Conservation (phyloP, 1,140 invertebrate genomes). For the Hydropsyche tenuis region DNA sequence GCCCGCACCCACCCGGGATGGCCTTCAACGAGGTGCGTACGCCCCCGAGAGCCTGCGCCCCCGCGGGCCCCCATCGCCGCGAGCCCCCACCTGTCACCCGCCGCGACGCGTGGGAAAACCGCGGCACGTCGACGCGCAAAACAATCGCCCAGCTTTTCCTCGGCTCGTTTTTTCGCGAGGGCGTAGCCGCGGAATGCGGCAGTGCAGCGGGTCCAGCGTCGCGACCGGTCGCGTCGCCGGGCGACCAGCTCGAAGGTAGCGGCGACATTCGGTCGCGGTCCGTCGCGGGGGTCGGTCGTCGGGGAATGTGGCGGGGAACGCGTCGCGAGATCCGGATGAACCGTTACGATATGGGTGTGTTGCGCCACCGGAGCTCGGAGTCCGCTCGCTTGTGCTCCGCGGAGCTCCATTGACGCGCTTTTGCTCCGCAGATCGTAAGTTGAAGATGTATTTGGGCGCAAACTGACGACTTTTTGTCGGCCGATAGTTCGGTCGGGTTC, state of each 20-base stretch:
- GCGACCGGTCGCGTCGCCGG: constrained; percentile 56
- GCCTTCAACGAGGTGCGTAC: constrained; percentile 64
- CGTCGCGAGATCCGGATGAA: constrained; percentile 28
- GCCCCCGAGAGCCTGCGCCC: constrained; percentile 51
- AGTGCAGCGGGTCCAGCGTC: constrained; percentile 49
- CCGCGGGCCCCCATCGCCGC: constrained; percentile 51
- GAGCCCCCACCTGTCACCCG: no score
- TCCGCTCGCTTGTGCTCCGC: no score
- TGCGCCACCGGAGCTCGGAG: background rate
- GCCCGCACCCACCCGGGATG: constrained; percentile 53
- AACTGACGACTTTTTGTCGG: no score
- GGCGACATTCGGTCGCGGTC: background rate
- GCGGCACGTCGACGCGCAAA: constrained; percentile 58
- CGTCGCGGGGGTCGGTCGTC: background rate
- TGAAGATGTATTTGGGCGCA: no score
- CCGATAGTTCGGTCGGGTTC: no score
- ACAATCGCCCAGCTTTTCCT: background rate
- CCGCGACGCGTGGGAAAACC: no score
- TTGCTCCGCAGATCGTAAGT: no score
- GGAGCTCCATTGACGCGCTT: no score
- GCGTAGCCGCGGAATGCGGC: constrained; percentile 56
- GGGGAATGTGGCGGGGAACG: background rate
- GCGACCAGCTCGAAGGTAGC: background rate
- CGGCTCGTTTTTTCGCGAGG: background rate
- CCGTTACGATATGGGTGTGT: constrained; percentile 28